Evolutionary conservation across 92 coral and sea anemone genomes (phyloP), one percentile per base, ranked within the genome.

Genomic region (Porites divaricata): DNA sequence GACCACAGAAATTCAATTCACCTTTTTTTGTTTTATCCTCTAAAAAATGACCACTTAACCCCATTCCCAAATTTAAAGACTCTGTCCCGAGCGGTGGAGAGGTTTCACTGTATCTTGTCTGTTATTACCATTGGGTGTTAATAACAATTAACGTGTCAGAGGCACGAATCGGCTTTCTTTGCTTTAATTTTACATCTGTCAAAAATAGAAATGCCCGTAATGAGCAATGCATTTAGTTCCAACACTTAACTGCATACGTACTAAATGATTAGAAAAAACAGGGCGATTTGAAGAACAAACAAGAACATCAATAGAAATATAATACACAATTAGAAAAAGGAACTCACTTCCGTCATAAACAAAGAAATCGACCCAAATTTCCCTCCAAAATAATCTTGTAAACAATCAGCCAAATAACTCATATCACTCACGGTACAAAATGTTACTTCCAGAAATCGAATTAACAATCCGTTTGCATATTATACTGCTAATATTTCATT

Each of bases 301-400:
- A 12, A 68, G 54, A 68, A 14, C 69, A 53, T 24, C 11, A 25
- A 16, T 23, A 25, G 16, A 41, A 26, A 56, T 56, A 6, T 10
- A 19, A 25, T 6, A 67, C 49, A 35, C 10, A 51, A 22, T 17
- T 23, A 22, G 50, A 4, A 35, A 52, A 67, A 22, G 7, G n/a
- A 22, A 56, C 1, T 22, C 35, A 69, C 68, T 80, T 80, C 76
- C 76, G 85, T 54, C 35, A 76, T 80, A 80, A 80, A 80, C 85
- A 68, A 56, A 68, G 84, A 52, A 67, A 67, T 51, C 2, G 2
- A 64, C 20, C 63, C 7, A 75, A 13, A 6, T 15, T 16, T n/a
- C 22, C 21, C 63, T 13, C 10, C 15, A 19, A 12, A 9, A 28
- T 1, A 8, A 72, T 16, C 48, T 16, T 57, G 65, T 66, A 66